These are phyloP conservation scores for Apotomis capreana DNA, from an alignment of 2,888 invertebrate species.

Conservation along the genomic window DNA sequence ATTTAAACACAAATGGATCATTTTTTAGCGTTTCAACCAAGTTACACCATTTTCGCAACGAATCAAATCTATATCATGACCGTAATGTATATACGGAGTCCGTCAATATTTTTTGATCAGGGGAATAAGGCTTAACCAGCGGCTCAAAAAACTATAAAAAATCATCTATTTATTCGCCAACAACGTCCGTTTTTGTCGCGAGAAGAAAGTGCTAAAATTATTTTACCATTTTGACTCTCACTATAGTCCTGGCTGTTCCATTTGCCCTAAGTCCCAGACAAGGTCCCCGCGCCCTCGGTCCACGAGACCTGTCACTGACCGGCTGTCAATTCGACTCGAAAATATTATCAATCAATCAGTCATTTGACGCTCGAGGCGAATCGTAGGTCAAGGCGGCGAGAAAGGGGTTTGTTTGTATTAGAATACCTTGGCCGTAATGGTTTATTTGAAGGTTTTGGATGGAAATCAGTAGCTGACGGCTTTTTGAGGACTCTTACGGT, in stretches of 20 bases:
- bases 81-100: too few species aligned
- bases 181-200: background rate
- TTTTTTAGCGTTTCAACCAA: too few species aligned
- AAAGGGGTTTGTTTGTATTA: conserved; percentile 17
- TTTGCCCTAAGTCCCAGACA: conserved; percentile 1
- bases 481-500: background rate
- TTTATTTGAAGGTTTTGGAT: background rate
- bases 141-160: too few species aligned
- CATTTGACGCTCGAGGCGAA: conserved; percentile 28
- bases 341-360: conserved; percentile 36
- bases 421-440: conserved; percentile 9
- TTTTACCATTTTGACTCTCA: background rate
- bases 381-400: conserved; percentile 27
- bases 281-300: conserved; percentile 18
- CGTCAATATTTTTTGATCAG: too few species aligned
- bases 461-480: background rate
- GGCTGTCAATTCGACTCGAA: conserved; percentile 31
- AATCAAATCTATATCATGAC: too few species aligned
- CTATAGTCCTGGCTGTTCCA: background rate
- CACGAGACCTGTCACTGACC: conserved; percentile 11
- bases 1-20: too few species aligned
- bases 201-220: background rate
- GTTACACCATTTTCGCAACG: too few species aligned
- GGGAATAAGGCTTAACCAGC: too few species aligned
- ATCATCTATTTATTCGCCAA: background rate